phyloP scores from a whole-genome alignment of 2,888 invertebrate species.

The Exephanes ischioxanthus region DNA sequence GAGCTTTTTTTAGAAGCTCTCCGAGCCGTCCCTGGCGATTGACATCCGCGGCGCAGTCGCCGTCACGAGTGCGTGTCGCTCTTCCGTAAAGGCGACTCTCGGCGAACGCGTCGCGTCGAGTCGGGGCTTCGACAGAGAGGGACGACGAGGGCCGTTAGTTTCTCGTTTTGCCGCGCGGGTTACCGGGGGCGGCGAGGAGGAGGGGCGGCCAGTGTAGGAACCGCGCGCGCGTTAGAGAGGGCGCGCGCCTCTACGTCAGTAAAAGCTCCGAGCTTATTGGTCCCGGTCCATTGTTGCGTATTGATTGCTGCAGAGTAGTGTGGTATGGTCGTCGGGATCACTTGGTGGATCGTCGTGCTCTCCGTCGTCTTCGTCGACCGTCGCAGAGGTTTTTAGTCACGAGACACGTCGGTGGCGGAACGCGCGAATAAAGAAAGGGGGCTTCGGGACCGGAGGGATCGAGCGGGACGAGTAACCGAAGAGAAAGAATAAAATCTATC shows the following conservation, averaged over 20 bases:
- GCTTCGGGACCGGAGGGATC: constrained; percentile 3
- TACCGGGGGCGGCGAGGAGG: constrained; percentile 13
- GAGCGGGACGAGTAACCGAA: constrained; percentile 8
- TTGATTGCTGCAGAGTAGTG: constrained; percentile 83
- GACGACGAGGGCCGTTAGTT: constrained; percentile 18
- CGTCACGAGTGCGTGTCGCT: constrained; percentile 1
- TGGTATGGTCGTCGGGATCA: constrained; percentile 81
- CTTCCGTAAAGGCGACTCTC: constrained; percentile 23
- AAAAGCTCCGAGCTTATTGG: constrained; percentile 85
- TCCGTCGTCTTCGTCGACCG: constrained; percentile 76
- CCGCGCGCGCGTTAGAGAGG: constrained; percentile 69
- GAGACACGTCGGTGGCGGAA: constrained; percentile 50
- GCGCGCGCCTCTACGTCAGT: constrained; percentile 82
- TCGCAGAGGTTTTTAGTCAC: constrained; percentile 60
- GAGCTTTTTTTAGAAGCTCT: constrained; percentile 9
- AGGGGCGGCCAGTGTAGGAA: constrained; percentile 47
- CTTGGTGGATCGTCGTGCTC: constrained; percentile 77
- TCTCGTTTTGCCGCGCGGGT: constrained; percentile 9
- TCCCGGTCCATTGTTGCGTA: constrained; percentile 85
- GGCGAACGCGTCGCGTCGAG: constrained; percentile 7
- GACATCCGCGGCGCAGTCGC: constrained; percentile 56
- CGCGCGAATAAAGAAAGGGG: constrained; percentile 63
- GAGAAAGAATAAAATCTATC: constrained; percentile 8
- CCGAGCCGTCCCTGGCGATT: constrained; percentile 47
- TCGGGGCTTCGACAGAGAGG: constrained; percentile 17